These are phyloP conservation scores for Emydocephalus ijimae DNA, from an alignment of 2,113 vertebrate genomes.

Conservation along the genomic window DNA sequence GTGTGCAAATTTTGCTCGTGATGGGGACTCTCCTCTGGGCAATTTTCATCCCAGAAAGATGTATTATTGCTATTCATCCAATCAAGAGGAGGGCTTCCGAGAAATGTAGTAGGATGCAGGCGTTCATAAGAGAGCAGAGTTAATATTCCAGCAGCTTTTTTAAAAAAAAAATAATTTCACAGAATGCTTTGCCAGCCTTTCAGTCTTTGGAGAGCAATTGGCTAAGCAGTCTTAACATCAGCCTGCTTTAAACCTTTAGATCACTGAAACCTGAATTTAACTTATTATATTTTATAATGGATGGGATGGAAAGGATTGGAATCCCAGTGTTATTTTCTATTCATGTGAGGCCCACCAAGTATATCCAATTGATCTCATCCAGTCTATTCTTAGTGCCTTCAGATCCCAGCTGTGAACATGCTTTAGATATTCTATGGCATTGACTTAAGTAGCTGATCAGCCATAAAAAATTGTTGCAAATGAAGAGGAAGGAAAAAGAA, in stretches of 20 bases:
- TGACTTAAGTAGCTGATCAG: constrained; percentile 24
- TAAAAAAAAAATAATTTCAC: neutral
- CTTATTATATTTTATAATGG: constrained; percentile 41
- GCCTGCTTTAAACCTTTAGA: constrained; percentile 8
- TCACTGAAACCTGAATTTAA: constrained; percentile 22
- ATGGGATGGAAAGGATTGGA: constrained; percentile 21
- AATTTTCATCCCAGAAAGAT: neutral
- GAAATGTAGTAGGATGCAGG: neutral
- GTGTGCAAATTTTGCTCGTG: neutral
- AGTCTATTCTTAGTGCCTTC: constrained; percentile 22
- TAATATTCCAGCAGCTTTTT: neutral
- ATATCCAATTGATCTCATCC: constrained; percentile 19
- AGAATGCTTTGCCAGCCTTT: neutral
- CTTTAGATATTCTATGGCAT: constrained; percentile 7
- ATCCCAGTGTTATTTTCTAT: constrained; percentile 32
- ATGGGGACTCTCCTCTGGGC: neutral
- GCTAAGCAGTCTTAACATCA: neutral
- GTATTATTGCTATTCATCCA: constrained; percentile 14
- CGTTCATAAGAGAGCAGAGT: neutral
- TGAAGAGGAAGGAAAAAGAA: neutral
- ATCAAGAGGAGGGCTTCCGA: neutral
- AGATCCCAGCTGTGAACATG: constrained; percentile 30
- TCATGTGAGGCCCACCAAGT: neutral
- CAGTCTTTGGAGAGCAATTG: neutral
- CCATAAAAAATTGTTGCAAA: neutral